phyloP scores from a whole-genome alignment of 2,888 invertebrate species.

The Pristionchus japonicus region DNA sequence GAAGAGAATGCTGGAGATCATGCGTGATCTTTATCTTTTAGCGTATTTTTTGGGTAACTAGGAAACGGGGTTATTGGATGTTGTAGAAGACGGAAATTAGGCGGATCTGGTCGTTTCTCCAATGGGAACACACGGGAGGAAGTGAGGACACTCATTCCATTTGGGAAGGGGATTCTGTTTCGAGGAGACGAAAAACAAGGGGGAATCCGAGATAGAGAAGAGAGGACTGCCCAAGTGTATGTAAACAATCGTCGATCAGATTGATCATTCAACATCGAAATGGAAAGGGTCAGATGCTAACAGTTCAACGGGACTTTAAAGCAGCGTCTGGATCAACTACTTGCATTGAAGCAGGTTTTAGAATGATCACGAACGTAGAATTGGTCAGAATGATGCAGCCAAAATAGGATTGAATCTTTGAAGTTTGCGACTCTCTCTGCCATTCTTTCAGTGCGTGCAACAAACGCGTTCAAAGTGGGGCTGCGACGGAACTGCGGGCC shows the following conservation, averaged over 20 bases:
- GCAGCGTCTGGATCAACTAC: too few relatives aligned
- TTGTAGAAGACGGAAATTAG: background rate
- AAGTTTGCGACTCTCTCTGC: background rate
- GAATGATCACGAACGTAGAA: background rate
- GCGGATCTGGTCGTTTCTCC: background rate
- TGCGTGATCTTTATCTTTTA: too few relatives aligned
- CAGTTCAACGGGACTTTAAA: too few relatives aligned
- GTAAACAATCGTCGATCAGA: background rate
- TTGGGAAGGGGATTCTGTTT: slow-evolving; percentile 30
- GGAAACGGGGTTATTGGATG: too few relatives aligned
- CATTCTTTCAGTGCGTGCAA: background rate
- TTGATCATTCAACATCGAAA: too few relatives aligned
- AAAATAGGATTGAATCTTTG: slow-evolving; percentile 1
- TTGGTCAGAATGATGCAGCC: background rate
- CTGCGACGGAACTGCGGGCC: background rate
- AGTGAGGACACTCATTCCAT: background rate
- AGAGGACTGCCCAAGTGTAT: background rate
- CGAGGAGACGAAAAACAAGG: background rate
- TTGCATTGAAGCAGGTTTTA: too few relatives aligned
- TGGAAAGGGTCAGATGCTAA: too few relatives aligned
- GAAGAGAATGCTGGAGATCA: too few relatives aligned
- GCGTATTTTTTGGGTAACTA: too few relatives aligned
- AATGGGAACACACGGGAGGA: background rate
- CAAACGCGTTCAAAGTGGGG: slow-evolving; percentile 21
- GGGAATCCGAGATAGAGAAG: background rate